Base-by-base conservation (phyloP, 1,140 invertebrate genomes). In the Dermatophagoides farinae region DNA sequence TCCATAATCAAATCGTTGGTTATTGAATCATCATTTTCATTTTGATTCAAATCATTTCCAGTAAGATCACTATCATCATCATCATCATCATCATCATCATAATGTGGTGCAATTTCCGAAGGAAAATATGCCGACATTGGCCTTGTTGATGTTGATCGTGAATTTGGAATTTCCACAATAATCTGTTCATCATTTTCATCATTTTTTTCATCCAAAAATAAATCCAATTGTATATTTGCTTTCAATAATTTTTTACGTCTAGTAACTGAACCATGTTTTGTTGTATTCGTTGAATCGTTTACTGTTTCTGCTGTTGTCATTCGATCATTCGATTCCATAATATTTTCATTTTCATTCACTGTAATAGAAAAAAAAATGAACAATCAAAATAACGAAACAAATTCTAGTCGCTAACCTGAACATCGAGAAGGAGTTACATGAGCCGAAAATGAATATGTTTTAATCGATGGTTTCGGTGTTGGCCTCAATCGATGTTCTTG, bases 401-500 rank as follows among this genome's bases (percentile, higher is more conserved):
- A 55, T 38, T 38, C 14, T 38, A 2, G 20, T 18, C 9, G 23
- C 52, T 57, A 53, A 57, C 55, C 55, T 16, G 57, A 31, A 14
- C 39, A 18, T 6, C n/a, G 43, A 6, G 50, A 11, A 6, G 58
- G 58, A 11, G 58, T 47, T 39, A 20, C 10, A 50, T 46, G 4
- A 14, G 23, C 43, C 8, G 58, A 60, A 49, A 43, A 39, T 31
- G 58, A 50, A 40, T 46, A 31, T 11, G 2, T 1, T 39, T 14
- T n/a, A 2, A 14, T 52, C 14, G 10, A n/a, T 25, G 52, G 52
- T 41, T 22, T 40, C 43, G 61, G 39, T 2, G 65, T 67, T 47
- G 65, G 64, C 60, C 64, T 63, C 12, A 70, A 50, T 41, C 62
- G 64, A 47, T 78, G 79, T 47, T 86, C 84, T 64, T 84, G 31